A percentile compares a stretch with the other conserved stretches of the same genome.
Conservation (phyloP, 2,888 invertebrate genomes). For the Melinaea menophilus region DNA sequence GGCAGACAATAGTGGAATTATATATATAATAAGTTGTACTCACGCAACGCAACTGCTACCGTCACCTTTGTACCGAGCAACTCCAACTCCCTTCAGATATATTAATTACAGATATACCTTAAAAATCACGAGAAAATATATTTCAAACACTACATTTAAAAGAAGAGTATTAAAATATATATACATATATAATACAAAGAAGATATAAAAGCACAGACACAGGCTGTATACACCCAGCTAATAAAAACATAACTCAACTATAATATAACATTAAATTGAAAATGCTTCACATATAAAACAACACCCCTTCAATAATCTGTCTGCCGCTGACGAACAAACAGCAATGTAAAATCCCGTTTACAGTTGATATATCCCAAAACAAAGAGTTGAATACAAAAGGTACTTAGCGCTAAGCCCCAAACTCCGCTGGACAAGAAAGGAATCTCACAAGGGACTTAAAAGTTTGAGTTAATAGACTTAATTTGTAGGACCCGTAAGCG, state of each 20-base stretch:
- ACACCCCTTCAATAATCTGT: slow-evolving; percentile 23
- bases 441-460: slow-evolving; percentile 74
- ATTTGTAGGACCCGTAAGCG: slow-evolving; percentile 73
- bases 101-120: neutral
- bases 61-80: slow-evolving; percentile 39
- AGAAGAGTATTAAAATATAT: too few relatives aligned
- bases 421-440: slow-evolving; percentile 71
- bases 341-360: slow-evolving; percentile 53
- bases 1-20: slow-evolving; percentile 76
- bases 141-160: too few relatives aligned
- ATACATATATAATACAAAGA: too few relatives aligned
- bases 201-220: too few relatives aligned
- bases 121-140: too few relatives aligned
- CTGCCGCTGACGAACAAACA: slow-evolving; percentile 27
- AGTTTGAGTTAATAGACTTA: slow-evolving; percentile 76
- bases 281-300: slow-evolving; percentile 5
- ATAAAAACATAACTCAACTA: neutral
- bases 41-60: slow-evolving; percentile 72
- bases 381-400: slow-evolving; percentile 68
- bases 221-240: neutral
- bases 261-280: neutral
- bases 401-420: slow-evolving; percentile 74
- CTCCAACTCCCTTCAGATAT: neutral
- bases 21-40: slow-evolving; percentile 70
- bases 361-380: slow-evolving; percentile 56